Evolutionary conservation across 2,113 vertebrate genomes (phyloP).

Genomic region (Gobio gobio): DNA sequence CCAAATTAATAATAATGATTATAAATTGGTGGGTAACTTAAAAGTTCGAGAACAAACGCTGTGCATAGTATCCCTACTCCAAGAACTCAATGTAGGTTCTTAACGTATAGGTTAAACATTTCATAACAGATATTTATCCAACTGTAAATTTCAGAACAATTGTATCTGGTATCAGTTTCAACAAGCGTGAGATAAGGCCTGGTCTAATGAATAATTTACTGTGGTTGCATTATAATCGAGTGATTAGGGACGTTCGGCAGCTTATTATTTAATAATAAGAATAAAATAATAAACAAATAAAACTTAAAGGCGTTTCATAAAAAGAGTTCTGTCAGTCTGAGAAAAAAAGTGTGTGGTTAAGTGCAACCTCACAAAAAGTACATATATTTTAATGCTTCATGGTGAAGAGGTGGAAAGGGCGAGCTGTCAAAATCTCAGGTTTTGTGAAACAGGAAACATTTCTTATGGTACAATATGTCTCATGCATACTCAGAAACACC

Average conservation of each 20-base stretch:
- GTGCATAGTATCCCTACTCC: background rate
- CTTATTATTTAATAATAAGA: background rate
- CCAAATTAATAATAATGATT: too few relatives aligned
- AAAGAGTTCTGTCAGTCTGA: background rate
- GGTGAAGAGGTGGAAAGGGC: background rate
- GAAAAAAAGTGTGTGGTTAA: background rate
- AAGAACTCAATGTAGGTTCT: background rate
- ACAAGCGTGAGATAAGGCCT: constrained; percentile 9
- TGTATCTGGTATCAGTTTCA: constrained; percentile 29
- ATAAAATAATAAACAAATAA: too few relatives aligned
- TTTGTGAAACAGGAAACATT: constrained; percentile 10
- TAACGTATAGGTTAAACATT: background rate
- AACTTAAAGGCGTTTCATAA: background rate
- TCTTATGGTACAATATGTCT: background rate
- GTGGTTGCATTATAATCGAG: background rate
- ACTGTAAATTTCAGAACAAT: background rate
- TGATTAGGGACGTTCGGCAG: background rate
- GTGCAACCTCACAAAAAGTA: constrained; percentile 1
- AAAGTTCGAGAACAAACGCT: background rate
- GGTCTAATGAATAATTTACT: background rate
- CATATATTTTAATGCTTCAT: background rate
- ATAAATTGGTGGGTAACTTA: background rate
- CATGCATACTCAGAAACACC: constrained; percentile 45
- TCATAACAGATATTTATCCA: background rate
- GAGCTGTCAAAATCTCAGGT: background rate